Base-by-base conservation (phyloP, 2,888 invertebrate species). In the Epicampocera succincta region DNA sequence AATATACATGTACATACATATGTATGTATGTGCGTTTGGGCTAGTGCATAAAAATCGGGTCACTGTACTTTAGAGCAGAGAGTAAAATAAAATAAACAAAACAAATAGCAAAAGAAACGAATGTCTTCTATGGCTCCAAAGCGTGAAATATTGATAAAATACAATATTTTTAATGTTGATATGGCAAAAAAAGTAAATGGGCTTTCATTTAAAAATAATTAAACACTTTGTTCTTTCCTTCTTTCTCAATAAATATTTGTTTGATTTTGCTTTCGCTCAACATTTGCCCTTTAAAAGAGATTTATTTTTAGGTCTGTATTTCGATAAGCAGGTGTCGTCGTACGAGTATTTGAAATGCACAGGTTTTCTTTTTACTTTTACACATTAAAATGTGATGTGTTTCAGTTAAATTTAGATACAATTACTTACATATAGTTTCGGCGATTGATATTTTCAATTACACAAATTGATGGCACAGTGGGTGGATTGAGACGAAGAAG, bases 1-100 rank as follows among this genome's bases (percentile, higher is more conserved):
- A n/a, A n/a, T n/a, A n/a, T n/a, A n/a, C n/a, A n/a, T 29, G 25
- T 38, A 56, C 11, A 56, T 19, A 38, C 4, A 1, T 21, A 44
- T 15, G 12, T 48, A 48, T 50, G 12, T 13, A 13, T 21, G 3
- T 21, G 3, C 21, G 13, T 29, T 58, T 65, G 13, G 38, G 40
- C 33, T 17, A 40, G 21, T n/a, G 5, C 38, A 42, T n/a, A 68
- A 66, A 69, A 74, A 52, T 54, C 63, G 79, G 74, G 74, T 80
- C 79, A 80, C 48, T 80, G 69, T 69, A 74, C 79, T 80, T 38
- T 54, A 48, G 63, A 54, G 48, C 61, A 44, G 29, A 33, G 56
- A 54, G 56, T 54, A 44, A 44, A 60, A 60, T 44, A 60, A 60
- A 21, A 19, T 19, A 40, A 8, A 33, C 0, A 8, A 33, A 33